phyloP scores from a whole-genome alignment of 2,797 vertebrate genomes.

The Merluccius polli region DNA sequence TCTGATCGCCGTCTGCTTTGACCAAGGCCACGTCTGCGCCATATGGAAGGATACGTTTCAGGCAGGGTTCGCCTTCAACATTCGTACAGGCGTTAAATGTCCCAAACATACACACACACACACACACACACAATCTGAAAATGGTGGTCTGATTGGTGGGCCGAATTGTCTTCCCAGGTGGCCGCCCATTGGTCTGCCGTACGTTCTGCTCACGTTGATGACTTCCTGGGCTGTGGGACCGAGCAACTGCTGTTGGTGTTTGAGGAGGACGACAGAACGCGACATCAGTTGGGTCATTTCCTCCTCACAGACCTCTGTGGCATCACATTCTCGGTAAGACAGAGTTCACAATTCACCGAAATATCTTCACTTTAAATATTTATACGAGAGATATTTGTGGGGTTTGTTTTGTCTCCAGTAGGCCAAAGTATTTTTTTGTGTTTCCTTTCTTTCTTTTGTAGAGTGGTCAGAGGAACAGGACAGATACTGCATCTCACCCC shows the following conservation, averaged over 20 bases:
- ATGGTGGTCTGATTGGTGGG: neutral
- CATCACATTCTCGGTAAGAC: slow-evolving; percentile 79
- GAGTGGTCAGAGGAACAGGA: slow-evolving; percentile 49
- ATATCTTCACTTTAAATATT: neutral
- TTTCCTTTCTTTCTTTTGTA: slow-evolving; percentile 41
- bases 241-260: slow-evolving; percentile 88
- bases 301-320: slow-evolving; percentile 82
- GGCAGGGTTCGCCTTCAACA: slow-evolving; percentile 55
- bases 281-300: slow-evolving; percentile 66
- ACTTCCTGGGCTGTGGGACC: slow-evolving; percentile 84
- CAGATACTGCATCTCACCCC: slow-evolving; percentile 30
- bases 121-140: no score
- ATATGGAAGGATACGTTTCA: slow-evolving; percentile 82
- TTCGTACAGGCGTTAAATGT: neutral
- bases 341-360: neutral
- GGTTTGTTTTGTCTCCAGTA: neutral
- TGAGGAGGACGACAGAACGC: slow-evolving; percentile 49
- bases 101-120: neutral
- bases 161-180: slow-evolving; percentile 67
- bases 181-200: slow-evolving; percentile 79
- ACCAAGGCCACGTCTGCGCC: slow-evolving; percentile 73
- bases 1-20: slow-evolving; percentile 77
- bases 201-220: slow-evolving; percentile 78
- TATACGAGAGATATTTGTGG: neutral
- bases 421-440: neutral